A percentile compares a stretch with the other conserved stretches of the same genome.
Evolutionary conservation across 2,113 vertebrate genomes (phyloP).

Genomic region (Lathamus discolor): DNA sequence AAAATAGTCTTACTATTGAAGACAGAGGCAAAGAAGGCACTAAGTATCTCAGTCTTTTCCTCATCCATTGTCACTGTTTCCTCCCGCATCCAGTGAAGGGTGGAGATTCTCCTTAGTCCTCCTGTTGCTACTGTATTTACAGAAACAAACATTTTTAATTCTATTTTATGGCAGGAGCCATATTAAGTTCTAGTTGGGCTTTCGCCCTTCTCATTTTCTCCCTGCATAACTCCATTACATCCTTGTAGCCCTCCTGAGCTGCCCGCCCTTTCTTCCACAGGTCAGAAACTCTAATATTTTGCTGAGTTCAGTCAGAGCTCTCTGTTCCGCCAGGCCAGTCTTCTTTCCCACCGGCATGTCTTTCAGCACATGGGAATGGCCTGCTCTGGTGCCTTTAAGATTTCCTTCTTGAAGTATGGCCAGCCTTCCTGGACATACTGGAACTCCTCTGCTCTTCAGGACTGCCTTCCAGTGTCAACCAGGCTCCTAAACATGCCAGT

Average conservation of each 20-base stretch:
- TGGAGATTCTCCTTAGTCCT: not conserved
- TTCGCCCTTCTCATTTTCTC: not conserved
- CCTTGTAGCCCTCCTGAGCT: not conserved
- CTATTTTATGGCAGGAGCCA: not conserved
- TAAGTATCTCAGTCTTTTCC: not conserved
- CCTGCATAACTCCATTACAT: not conserved
- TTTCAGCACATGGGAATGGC: not conserved
- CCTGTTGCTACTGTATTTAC: not conserved
- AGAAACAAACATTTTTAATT: not conserved
- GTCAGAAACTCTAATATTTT: not conserved
- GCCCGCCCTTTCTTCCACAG: not conserved
- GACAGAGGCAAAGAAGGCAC: not conserved
- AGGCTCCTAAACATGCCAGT: not conserved
- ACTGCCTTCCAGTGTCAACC: not conserved
- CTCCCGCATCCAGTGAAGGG: not conserved
- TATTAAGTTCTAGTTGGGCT: not conserved
- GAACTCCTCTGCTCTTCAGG: not conserved
- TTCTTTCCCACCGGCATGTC: not conserved
- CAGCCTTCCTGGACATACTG: not conserved
- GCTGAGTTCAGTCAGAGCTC: not conserved
- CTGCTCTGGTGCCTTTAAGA: not conserved
- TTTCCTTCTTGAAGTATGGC: not conserved
- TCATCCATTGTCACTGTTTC: not conserved
- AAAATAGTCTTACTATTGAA: not conserved
- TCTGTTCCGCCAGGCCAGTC: not conserved